These are phyloP conservation scores for Pasiphila rectangulata DNA, from an alignment of 2,888 invertebrate genomes.

Conservation along the genomic window DNA sequence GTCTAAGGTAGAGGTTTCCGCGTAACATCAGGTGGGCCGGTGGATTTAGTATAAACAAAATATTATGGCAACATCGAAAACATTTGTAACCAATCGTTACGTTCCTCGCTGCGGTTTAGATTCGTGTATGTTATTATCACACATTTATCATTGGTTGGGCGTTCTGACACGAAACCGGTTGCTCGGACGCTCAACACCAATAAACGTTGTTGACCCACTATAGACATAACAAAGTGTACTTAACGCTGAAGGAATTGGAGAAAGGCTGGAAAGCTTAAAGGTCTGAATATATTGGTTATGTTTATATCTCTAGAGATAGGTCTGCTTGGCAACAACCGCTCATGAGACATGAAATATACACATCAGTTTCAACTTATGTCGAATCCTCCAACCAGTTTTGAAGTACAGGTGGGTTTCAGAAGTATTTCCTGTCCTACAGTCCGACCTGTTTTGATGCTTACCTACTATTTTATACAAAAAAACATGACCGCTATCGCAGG, in stretches of 20 bases:
- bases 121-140: conserved; percentile 55
- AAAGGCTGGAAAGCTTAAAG: conserved; percentile 9
- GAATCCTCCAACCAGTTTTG: conserved; percentile 25
- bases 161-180: conserved; percentile 65
- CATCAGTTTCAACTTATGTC: conserved; percentile 28
- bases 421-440: conserved; percentile 33
- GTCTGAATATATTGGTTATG: conserved; percentile 22
- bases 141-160: conserved; percentile 54
- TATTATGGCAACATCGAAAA: no score
- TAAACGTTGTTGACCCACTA: conserved; percentile 34
- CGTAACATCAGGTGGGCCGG: no score
- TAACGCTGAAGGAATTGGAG: conserved; percentile 2
- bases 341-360: conserved; percentile 26
- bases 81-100: conserved; percentile 25
- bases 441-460: conserved; percentile 11
- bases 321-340: conserved; percentile 28
- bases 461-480: conserved; percentile 12
- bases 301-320: conserved; percentile 23
- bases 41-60: no score
- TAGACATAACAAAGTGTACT: conserved; percentile 9
- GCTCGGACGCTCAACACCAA: conserved; percentile 52
- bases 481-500: conserved; percentile 17
- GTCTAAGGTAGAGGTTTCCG: no score
- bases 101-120: conserved; percentile 32
- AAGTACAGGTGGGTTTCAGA: conserved; percentile 36